Conservation (phyloP, 2,113 vertebrate species). For the Raja brachyura region DNA sequence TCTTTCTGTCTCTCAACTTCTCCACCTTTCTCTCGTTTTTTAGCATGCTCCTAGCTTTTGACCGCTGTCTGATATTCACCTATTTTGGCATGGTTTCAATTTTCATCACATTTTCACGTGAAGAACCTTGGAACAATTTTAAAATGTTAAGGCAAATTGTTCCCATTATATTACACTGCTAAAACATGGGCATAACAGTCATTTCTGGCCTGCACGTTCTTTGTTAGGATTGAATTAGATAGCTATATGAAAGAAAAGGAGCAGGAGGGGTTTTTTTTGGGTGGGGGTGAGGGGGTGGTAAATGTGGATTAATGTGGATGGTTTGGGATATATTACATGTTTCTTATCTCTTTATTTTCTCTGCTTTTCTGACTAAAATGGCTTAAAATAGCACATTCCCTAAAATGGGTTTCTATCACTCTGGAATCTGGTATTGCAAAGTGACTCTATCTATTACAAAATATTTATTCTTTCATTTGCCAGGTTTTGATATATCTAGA, state of each 20-base stretch:
- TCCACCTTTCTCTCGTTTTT: background rate
- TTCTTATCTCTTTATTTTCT: too few relatives aligned
- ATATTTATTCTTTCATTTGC: constrained; percentile 45
- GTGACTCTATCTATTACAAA: background rate
- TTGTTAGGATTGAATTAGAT: background rate
- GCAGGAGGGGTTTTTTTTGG: too few relatives aligned
- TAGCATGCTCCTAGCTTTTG: background rate
- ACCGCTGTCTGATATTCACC: too few relatives aligned
- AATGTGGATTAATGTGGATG: background rate
- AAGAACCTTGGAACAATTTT: background rate
- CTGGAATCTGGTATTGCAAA: background rate
- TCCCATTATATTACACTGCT: too few relatives aligned
- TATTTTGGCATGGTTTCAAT: too few relatives aligned
- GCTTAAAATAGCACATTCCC: background rate
- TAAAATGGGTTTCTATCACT: background rate
- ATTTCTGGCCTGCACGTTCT: background rate
- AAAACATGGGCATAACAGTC: background rate
- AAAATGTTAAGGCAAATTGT: background rate
- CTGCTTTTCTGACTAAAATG: too few relatives aligned
- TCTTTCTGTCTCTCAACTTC: background rate
- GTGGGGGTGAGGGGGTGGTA: background rate
- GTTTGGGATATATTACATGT: too few relatives aligned
- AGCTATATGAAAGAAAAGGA: background rate
- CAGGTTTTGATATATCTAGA: constrained; percentile 96
- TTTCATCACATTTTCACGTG: background rate